Evolutionary conservation across 2,797 vertebrate species (phyloP).

Genomic region (Simalia tracyae): DNA sequence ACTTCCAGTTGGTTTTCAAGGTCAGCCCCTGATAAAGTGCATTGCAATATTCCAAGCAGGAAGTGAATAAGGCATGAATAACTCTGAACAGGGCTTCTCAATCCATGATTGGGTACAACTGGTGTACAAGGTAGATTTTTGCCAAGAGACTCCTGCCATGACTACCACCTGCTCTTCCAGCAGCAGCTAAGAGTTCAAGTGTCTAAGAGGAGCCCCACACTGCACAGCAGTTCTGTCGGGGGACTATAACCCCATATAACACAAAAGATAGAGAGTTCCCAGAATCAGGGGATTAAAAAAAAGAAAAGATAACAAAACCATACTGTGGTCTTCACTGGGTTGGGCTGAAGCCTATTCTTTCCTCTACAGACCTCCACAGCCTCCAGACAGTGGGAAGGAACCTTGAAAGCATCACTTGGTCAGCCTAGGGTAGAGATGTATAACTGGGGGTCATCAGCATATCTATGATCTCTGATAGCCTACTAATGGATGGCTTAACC

Average conservation of each 20-base stretch:
- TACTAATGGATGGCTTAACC: background rate
- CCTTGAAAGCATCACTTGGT: background rate
- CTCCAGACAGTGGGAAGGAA: background rate
- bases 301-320: background rate
- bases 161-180: background rate
- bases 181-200: background rate
- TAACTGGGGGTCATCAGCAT: background rate
- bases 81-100: background rate
- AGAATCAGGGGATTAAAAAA: background rate
- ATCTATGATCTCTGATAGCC: background rate
- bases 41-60: background rate
- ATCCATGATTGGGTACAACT: background rate
- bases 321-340: background rate
- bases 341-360: background rate
- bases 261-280: background rate
- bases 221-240: background rate
- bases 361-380: background rate
- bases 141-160: background rate
- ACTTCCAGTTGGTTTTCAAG: background rate
- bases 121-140: background rate
- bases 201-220: background rate
- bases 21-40: background rate
- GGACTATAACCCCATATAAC: background rate
- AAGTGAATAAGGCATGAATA: background rate
- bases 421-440: background rate